Conservation (phyloP, 2,888 invertebrate species). For the Dryobotodes eremita region DNA sequence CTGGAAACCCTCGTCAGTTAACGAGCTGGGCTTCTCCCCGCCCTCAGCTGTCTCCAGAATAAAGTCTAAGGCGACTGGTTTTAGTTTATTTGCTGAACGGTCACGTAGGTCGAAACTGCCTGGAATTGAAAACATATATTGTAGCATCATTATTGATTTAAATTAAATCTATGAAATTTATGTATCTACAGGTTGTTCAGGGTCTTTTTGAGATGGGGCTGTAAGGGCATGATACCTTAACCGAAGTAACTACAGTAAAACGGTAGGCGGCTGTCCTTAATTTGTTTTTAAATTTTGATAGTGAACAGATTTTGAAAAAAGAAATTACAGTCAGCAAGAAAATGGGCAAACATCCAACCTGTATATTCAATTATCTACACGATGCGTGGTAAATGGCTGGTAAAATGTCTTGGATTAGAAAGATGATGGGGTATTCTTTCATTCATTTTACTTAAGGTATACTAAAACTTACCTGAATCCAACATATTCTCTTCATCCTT, state of each 20-base stretch:
- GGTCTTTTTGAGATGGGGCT: neutral
- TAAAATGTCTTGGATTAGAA: neutral
- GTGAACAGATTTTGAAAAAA: neutral
- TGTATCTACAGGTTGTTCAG: neutral
- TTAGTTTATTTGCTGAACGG: constrained; percentile 76
- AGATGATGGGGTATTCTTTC: neutral
- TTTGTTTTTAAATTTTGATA: neutral
- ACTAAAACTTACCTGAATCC: constrained; percentile 81
- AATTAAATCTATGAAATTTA: neutral
- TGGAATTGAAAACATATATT: constrained; percentile 50
- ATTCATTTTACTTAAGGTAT: neutral
- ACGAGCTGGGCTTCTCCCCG: constrained; percentile 75
- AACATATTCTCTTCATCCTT: constrained; percentile 86
- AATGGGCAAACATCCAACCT: neutral
- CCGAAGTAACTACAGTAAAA: neutral
- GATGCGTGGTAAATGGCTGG: neutral
- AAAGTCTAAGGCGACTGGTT: constrained; percentile 76
- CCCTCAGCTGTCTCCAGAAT: constrained; percentile 80
- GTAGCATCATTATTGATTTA: neutral
- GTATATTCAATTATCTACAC: neutral
- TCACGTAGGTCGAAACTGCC: constrained; percentile 86
- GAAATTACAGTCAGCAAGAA: neutral
- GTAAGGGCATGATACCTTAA: neutral
- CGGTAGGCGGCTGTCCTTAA: no score
- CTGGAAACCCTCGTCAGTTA: constrained; percentile 87